A percentile compares a stretch with the other conserved stretches of the same genome.
Evolutionary conservation across 2,797 vertebrate genomes (phyloP).

Genomic region (Remorina albescens): DNA sequence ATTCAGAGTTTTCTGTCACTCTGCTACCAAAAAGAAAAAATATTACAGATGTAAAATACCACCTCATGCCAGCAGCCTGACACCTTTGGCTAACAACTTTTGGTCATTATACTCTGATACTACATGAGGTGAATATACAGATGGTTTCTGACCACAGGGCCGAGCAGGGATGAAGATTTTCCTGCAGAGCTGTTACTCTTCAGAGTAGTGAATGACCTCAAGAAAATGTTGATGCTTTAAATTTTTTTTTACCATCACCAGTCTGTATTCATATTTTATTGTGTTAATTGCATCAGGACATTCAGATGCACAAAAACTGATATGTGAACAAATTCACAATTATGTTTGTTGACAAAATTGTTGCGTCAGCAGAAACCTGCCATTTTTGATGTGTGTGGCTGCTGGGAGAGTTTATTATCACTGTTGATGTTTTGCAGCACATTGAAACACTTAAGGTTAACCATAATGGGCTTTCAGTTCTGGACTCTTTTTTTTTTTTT

Average conservation of each 20-base stretch:
- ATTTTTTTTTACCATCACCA: constrained; percentile 20
- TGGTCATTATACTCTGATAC: constrained; percentile 39
- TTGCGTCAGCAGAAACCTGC: constrained; percentile 36
- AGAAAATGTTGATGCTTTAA: constrained; percentile 7
- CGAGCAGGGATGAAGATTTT: constrained; percentile 3
- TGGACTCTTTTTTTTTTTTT: constrained; percentile 8
- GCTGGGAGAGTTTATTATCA: constrained; percentile 47
- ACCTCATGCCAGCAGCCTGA: constrained; percentile 10
- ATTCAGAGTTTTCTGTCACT: constrained; percentile 34
- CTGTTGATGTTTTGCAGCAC: constrained; percentile 13
- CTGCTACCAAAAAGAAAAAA: constrained; percentile 43
- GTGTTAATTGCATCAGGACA: constrained; percentile 36
- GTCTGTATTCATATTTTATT: constrained; percentile 26
- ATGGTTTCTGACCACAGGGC: constrained; percentile 18
- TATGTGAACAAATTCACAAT: constrained; percentile 39
- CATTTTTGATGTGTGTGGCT: constrained; percentile 12
- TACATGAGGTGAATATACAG: constrained; percentile 12
- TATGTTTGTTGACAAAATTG: constrained; percentile 3
- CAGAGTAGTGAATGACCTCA: constrained; percentile 18
- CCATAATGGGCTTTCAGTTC: constrained; percentile 3
- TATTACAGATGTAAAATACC: constrained; percentile 42
- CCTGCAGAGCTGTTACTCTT: constrained; percentile 10
- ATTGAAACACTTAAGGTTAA: constrained; percentile 14
- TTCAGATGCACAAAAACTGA: constrained; percentile 34
- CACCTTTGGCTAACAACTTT: constrained; percentile 32